A percentile compares a stretch with the other conserved stretches of the same genome.
phyloP scores from a whole-genome alignment of 2,113 vertebrate species.

The Laterallus jamaicensis region DNA sequence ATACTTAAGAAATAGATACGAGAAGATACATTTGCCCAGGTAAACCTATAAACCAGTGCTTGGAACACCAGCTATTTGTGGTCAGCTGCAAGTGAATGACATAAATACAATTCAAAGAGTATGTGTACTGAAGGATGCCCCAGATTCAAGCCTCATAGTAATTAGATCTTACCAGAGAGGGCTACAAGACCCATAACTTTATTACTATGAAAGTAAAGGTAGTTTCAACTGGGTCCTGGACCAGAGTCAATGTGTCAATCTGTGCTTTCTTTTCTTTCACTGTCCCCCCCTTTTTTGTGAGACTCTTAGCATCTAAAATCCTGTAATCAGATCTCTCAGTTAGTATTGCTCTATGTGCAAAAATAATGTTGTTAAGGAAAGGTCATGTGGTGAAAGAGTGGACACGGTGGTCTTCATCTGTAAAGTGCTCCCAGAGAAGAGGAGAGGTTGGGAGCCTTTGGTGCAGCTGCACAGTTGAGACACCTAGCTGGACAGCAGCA shows the following conservation, averaged over 20 bases:
- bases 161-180: neutral
- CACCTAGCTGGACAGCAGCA: neutral
- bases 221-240: neutral
- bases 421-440: neutral
- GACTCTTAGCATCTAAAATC: neutral
- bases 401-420: neutral
- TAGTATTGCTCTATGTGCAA: neutral
- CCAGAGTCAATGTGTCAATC: neutral
- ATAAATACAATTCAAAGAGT: neutral
- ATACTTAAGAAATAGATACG: neutral
- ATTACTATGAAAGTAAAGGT: neutral
- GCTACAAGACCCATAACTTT: neutral
- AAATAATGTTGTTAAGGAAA: neutral
- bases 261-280: neutral
- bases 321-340: neutral
- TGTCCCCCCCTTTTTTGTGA: neutral
- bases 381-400: neutral
- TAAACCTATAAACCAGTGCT: conserved; percentile 3
- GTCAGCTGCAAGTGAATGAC: neutral
- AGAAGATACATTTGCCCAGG: neutral
- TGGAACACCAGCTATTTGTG: neutral
- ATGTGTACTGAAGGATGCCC: neutral
- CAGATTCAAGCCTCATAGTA: neutral
- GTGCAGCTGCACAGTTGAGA: neutral
- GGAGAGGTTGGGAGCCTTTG: neutral